Base-by-base conservation (phyloP, 2,113 vertebrate species). In the Aldabrachelys gigantea region DNA sequence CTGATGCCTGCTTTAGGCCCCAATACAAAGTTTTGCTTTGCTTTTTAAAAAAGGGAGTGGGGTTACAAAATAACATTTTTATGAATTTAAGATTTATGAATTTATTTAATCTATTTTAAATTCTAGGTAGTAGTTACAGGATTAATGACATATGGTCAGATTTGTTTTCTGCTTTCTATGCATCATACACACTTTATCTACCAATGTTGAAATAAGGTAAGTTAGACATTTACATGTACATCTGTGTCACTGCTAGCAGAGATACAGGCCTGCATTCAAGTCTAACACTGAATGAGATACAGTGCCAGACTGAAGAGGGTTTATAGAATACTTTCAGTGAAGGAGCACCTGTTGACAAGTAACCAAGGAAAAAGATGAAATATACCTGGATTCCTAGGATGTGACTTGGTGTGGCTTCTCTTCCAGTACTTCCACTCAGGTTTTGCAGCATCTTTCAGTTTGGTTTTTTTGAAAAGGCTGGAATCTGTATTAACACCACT, bases 391-490 rank as follows among this genome's bases (percentile, higher is more conserved):
- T 98, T 98, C 57, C 89, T 97, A 65, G 90, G 92, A 1, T 94
- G 94, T 50, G 97, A 98, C 56, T 98, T 98, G 4, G 96, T 80
- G 44, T 98, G 94, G 1, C 94, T 98, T 95, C 96, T 98, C 91
- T 97, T 98, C 99, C 99, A 99, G 56, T 98, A 99, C 85, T 96
- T 99, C 98, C 99, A 98, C 17, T 94, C 87, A 0, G 98, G 97
- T 90, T 83, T 98, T 47, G 84, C 90, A 90, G 84, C 82, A 59
- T 84, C 81, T 19, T 79, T 83, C 54, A 91, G 79, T 49, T 22
- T 88, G 44, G 87, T 50, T 79, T 92, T 98, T 91, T 97, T 95
- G 4, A 89, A 92, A 65, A 95, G 89, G 59, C 89, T 76, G 10
- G 93, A 96, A 25, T 96, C 97, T 10, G 92, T 96, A 94, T 97